Conservation (phyloP, 2,888 invertebrate species). For the Synergus gifuensis region DNA sequence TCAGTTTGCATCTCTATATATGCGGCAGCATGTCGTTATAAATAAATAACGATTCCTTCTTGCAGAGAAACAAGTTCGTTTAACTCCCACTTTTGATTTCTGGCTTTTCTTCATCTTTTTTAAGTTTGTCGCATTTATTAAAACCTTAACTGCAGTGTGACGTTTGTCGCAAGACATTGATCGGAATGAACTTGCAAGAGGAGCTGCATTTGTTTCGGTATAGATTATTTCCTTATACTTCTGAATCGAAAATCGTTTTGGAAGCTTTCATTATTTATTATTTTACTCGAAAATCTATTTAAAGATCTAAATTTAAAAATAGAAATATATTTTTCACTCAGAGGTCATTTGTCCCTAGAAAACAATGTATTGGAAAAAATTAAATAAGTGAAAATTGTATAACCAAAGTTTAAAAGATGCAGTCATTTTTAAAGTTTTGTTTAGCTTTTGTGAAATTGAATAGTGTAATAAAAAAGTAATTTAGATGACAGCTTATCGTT, state of each 20-base stretch:
- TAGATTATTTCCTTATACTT: not conserved
- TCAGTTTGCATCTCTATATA: slow-evolving; percentile 8
- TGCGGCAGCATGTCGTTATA: slow-evolving; percentile 50
- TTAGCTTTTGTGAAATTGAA: not conserved
- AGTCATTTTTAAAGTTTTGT: not conserved
- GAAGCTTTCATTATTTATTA: not conserved
- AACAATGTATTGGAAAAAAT: no score
- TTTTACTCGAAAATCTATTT: not conserved
- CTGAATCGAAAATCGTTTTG: not conserved
- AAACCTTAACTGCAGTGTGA: slow-evolving; percentile 36
- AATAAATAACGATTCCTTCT: slow-evolving; percentile 58
- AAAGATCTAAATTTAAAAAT: no score
- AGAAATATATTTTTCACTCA: no score
- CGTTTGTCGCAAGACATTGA: slow-evolving; percentile 26
- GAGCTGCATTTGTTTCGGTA: not conserved
- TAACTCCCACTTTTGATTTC: not conserved
- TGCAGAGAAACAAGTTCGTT: slow-evolving; percentile 29
- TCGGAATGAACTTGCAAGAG: slow-evolving; percentile 20
- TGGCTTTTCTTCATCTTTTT: not conserved
- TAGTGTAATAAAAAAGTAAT: no score
- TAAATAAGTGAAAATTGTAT: no score
- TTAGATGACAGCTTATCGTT: no score
- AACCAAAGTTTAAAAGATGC: no score
- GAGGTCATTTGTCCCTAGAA: no score
- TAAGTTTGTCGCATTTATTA: slow-evolving; percentile 28